Evolutionary conservation across 2,888 invertebrate genomes (phyloP), one percentile per base, ranked within the genome.

Genomic region (Rhagium mordax): DNA sequence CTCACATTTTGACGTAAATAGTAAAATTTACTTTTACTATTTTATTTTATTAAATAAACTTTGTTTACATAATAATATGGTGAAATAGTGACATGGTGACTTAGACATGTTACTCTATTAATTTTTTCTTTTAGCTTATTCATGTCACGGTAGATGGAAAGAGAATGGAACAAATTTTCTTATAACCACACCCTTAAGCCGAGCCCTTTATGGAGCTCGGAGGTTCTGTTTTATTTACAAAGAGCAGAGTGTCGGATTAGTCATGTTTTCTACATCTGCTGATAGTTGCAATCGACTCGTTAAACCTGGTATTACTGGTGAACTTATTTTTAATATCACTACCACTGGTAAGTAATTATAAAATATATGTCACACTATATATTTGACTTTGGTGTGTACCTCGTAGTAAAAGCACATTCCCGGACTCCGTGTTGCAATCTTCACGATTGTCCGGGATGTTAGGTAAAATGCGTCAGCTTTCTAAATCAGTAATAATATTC

Each of bases 111-210:
- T 3, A 4, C 24, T 24, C 3, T 24, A 24, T 24, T 24, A 6
- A 24, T 3, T 29, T 3, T 8, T n/a, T 15, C 6, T 87, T 87
- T 16, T 89, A 96, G 96, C 95, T 73, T 96, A 96, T 89, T 94
- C 95, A 49, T 96, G 96, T 87, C 96, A 96, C 87, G 96, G 96
- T 64, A 92, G 94, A 57, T 96, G 96, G 96, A 93, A 94, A 83
- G 96, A 96, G 87, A 94, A 94, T 85, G 95, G 94, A 78, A 95
- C 95, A 68, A 94, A 94, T 85, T 96, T 94, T 88, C 93, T 96
- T 81, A 95, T 96, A 86, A 93, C 94, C 70, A 94, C 94, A 65
- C 94, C 94, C 20, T 88, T 93, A 81, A 91, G 92, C 74, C 90
- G 93, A 68, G 90, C 92, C 83, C 91, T 92, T 71, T 91, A 91